Base-by-base conservation (phyloP, 1,140 invertebrate genomes). In the Megalopta genalis region DNA sequence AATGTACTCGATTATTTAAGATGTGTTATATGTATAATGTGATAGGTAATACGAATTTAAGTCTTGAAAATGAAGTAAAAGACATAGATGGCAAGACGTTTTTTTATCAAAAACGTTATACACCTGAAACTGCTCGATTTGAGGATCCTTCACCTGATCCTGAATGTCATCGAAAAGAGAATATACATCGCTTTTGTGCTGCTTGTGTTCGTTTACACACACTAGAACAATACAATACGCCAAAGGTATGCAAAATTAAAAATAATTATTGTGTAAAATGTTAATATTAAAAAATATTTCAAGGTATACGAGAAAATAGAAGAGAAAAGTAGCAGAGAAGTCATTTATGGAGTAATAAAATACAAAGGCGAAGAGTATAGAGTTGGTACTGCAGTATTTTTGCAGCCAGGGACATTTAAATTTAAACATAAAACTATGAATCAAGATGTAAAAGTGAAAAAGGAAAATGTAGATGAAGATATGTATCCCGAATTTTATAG, bases 401-500 rank as follows among this genome's bases (percentile, higher is more conserved):
- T 97, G 7, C 92, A 94, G 73, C 96, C 96, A 2, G 94, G 94
- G 14, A 94, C 94, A 1, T 96, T 96, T 80, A 94, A 93, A 84
- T 95, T 97, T 67, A 94, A 94, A 90, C 92, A 93, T 80, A 90
- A 83, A 66, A 77, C 84, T 27, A 82, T 77, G 12, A 89, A 87
- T 57, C 74, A 81, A 68, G 87, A 82, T 63, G 77, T 63, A 6
- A 93, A 91, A 86, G 42, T 84, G 10, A 92, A 93, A 83, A 87
- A 92, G 68, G 92, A 94, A 79, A 93, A 95, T 86, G 93, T 95
- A 27, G 96, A 97, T 91, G 96, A 97, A 90, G 94, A 95, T 27
- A 90, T 95, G 54, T 97, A 96, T 91, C 95, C 97, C 14, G 97
- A 97, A 90, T 95, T 94, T 79, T 98, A 97, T 89, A 93, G 97